Evolutionary conservation across 2,888 invertebrate genomes (phyloP).

Genomic region (Sturmia bella): DNA sequence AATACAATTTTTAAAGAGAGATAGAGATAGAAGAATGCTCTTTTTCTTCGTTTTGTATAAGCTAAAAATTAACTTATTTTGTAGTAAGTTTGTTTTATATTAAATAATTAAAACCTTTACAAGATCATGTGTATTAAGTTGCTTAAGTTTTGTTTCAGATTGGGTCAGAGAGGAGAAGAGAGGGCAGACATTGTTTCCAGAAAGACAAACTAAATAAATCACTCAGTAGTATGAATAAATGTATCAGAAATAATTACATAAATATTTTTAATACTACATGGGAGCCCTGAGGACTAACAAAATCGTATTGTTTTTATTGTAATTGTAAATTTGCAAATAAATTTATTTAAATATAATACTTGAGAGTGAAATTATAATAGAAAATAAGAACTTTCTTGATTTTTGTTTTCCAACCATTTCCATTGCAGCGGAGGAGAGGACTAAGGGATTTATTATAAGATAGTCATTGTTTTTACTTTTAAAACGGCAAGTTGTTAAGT

Average conservation of each 20-base stretch:
- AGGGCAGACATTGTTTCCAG: slow-evolving; percentile 24
- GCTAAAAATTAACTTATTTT: slow-evolving; percentile 62
- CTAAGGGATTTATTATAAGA: slow-evolving; percentile 18
- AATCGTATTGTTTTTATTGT: slow-evolving; percentile 33
- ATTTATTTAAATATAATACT: slow-evolving; percentile 51
- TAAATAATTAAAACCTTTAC: slow-evolving; percentile 64
- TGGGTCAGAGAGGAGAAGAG: no score
- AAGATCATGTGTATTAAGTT: slow-evolving; percentile 65
- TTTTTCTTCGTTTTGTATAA: slow-evolving; percentile 47
- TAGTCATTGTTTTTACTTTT: slow-evolving; percentile 48
- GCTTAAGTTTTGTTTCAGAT: slow-evolving; percentile 48
- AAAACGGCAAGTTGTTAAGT: slow-evolving; percentile 68
- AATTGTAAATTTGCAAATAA: slow-evolving; percentile 24
- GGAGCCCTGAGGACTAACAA: slow-evolving; percentile 37
- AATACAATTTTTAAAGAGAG: slow-evolving; percentile 34
- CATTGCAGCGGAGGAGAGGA: slow-evolving; percentile 1
- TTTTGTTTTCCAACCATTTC: slow-evolving; percentile 5
- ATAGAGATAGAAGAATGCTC: slow-evolving; percentile 50
- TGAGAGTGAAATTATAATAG: slow-evolving; percentile 30
- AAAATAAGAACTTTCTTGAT: slow-evolving; percentile 17
- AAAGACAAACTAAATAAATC: slow-evolving; percentile 52
- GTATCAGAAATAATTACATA: no score
- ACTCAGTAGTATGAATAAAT: slow-evolving; percentile 19
- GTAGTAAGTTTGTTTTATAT: slow-evolving; percentile 55
- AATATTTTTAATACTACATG: background rate